Evolutionary conservation across 2,797 vertebrate genomes (phyloP).

Genomic region (Acrocephalus scirpaceus): DNA sequence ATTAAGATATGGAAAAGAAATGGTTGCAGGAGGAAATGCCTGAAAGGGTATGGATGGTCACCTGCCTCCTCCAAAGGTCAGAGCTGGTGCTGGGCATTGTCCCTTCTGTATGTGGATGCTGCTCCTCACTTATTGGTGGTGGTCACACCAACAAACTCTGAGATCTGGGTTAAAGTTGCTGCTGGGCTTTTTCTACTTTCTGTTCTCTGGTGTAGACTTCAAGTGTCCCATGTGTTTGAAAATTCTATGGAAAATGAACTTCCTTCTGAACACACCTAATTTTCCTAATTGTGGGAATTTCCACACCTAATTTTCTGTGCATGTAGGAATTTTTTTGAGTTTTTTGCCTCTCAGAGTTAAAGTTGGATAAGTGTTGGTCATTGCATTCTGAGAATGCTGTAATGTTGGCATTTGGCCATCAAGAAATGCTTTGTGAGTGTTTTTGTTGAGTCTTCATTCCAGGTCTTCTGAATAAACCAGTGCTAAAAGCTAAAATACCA

Average conservation of each 20-base stretch:
- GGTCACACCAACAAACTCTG: neutral
- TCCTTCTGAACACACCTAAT: neutral
- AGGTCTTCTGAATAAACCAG: neutral
- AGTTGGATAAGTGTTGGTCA: neutral
- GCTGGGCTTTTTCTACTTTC: neutral
- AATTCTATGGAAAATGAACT: neutral
- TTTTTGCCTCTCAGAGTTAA: neutral
- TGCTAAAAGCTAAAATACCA: neutral
- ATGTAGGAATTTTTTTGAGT: accelerated
- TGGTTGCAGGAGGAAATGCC: neutral
- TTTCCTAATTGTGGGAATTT: too few relatives aligned
- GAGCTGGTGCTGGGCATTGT: neutral
- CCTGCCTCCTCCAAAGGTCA: neutral
- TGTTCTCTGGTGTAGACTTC: neutral
- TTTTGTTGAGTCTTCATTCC: neutral
- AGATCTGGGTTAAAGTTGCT: neutral
- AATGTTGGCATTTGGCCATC: neutral
- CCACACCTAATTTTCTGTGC: neutral
- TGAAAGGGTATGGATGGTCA: neutral
- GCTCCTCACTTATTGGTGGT: neutral
- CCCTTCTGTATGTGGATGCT: accelerated
- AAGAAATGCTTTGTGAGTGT: neutral
- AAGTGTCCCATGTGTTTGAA: neutral
- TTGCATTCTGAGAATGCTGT: neutral
- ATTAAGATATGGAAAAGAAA: neutral